Evolutionary conservation across 2,797 vertebrate genomes (phyloP).

Genomic region (Tinamus major): DNA sequence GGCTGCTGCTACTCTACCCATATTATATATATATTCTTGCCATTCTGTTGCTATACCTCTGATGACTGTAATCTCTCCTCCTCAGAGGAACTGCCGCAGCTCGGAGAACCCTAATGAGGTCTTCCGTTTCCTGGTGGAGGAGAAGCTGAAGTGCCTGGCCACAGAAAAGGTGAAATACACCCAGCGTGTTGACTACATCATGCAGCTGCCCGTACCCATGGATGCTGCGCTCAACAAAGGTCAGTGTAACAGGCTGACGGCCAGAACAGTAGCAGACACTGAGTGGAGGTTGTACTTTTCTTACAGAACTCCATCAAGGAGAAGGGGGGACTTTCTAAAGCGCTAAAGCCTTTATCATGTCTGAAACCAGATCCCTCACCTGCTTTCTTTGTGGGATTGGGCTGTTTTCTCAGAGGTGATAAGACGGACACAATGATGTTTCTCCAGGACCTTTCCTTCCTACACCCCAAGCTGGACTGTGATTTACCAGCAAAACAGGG

Average conservation of each 20-base stretch:
- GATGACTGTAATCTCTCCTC: neutral
- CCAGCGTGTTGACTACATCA: conserved; percentile 97
- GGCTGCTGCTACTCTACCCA: neutral
- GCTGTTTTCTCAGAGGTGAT: neutral
- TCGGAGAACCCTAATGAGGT: conserved; percentile 96
- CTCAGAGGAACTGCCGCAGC: conserved; percentile 96
- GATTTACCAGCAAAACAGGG: neutral
- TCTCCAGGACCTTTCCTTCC: neutral
- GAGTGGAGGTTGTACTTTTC: neutral
- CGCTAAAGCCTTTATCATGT: neutral
- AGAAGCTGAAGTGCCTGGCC: conserved; percentile 96
- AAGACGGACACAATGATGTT: neutral
- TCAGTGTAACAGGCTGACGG: conserved; percentile 27
- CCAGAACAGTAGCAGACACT: neutral
- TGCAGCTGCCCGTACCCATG: conserved; percentile 97
- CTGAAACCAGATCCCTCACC: neutral
- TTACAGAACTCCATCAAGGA: neutral
- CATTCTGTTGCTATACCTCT: neutral
- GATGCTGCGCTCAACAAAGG: conserved; percentile 95
- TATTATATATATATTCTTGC: neutral
- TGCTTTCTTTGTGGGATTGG: neutral
- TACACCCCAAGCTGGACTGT: neutral
- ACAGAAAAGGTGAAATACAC: conserved; percentile 98
- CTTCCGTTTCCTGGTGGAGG: conserved; percentile 97
- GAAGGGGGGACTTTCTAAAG: neutral